These are phyloP conservation scores for Noctua janthe DNA, from an alignment of 2,888 invertebrate genomes.

Conservation along the genomic window DNA sequence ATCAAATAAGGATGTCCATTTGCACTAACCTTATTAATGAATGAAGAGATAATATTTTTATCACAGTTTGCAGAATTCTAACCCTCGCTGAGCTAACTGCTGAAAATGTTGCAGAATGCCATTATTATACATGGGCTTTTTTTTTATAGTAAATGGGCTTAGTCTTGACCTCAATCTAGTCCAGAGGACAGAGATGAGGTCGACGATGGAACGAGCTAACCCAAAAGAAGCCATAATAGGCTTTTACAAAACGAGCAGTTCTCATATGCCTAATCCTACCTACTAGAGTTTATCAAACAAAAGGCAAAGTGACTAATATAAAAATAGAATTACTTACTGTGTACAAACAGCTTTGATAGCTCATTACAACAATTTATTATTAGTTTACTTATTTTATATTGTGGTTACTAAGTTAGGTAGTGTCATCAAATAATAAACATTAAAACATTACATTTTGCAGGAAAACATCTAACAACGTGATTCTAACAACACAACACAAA, in stretches of 20 bases:
- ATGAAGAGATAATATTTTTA: no score
- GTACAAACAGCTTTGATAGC: conserved; percentile 13
- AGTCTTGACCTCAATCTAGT: no score
- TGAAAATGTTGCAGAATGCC: neutral
- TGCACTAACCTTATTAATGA: no score
- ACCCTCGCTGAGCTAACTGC: neutral
- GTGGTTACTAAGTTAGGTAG: conserved; percentile 12
- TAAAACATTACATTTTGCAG: neutral
- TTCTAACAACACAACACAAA: conserved; percentile 1
- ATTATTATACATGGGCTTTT: no score
- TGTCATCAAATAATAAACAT: conserved; percentile 1
- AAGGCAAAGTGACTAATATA: neutral
- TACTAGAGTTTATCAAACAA: neutral
- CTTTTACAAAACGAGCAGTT: neutral
- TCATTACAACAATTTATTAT: neutral
- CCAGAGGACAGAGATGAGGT: no score
- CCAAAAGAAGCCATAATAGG: no score
- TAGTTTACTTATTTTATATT: conserved; percentile 7
- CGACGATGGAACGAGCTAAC: no score
- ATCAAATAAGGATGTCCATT: no score
- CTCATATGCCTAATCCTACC: neutral
- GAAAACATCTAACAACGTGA: neutral
- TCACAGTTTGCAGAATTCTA: no score
- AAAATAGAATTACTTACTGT: neutral
- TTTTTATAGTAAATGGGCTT: no score